Evolutionary conservation across 2,797 vertebrate genomes (phyloP).

Genomic region (Onychomys torridus): DNA sequence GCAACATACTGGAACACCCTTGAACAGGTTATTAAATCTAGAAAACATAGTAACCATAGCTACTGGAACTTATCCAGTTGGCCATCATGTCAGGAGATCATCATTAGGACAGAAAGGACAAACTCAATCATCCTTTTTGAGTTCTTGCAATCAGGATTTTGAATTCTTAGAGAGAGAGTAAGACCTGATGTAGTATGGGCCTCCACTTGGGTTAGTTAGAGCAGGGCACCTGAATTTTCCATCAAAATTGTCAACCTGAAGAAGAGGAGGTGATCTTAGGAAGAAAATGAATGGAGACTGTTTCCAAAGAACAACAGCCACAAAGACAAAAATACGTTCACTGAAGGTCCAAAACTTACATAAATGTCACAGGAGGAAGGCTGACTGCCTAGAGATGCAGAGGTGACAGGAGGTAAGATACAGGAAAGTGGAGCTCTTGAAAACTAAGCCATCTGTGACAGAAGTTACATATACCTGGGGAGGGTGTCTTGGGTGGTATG

Average conservation of each 20-base stretch:
- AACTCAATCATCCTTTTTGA: neutral
- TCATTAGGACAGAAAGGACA: neutral
- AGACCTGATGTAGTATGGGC: neutral
- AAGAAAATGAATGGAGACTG: neutral
- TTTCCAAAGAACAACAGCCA: neutral
- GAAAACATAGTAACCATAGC: neutral
- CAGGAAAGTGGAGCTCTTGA: neutral
- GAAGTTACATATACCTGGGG: neutral
- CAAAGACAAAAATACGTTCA: neutral
- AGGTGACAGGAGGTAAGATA: neutral
- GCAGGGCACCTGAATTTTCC: neutral
- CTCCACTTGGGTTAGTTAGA: neutral
- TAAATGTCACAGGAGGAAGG: neutral
- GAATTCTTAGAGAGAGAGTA: neutral
- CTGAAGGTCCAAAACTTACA: neutral
- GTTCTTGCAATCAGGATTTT: neutral
- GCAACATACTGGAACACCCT: neutral
- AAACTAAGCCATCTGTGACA: neutral
- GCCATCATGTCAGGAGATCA: neutral
- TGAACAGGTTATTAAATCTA: neutral
- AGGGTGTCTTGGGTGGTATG: neutral
- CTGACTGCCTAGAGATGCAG: neutral
- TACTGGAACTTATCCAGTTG: neutral
- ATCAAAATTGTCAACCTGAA: neutral
- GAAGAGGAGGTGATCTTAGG: neutral